Evolutionary conservation across 2,797 vertebrate species (phyloP), one percentile per base, ranked within the genome.

Genomic region (Diplodus puntazzo): DNA sequence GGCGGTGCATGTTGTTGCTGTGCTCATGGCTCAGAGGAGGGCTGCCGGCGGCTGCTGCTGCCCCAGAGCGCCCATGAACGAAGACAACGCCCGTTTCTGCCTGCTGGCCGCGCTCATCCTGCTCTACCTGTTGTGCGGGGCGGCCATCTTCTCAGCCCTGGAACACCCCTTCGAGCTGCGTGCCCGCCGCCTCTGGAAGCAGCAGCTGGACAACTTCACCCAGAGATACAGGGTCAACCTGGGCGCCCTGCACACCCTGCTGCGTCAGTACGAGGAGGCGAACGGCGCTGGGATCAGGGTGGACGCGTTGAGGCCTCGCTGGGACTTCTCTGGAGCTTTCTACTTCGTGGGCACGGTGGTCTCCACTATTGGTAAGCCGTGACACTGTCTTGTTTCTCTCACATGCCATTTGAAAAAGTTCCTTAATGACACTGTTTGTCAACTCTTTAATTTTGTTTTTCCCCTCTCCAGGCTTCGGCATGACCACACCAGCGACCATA

Each of bases 261-360:
- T 96, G 53, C 85, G 94, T 10, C 95, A 95, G 74, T 96, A 96
- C 2, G 96, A 96, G 88, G 93, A 95, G 59, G 96, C 95, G 1
- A 95, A 94, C 0, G 90, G 90, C 65, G 94, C 95, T 0, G 96
- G 96, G 12, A 94, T 96, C 83, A 71, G 95, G 39, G 94, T 95
- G 52, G 96, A 96, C 52, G 17, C 91, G 0, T 55, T 95, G 30
- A 89, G 95, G 65, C 94, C 96, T 1, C 94, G 96, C 52, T 96
- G 96, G 95, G 95, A 96, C 87, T 96, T 96, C 74, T 91, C 95
- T 20, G 96, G 96, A 64, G 95, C 95, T 2, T 96, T 96, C 77
- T 96, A 96, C 89, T 96, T 96, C 74, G 96, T 96, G 9, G 95
- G 94, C n/a, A 96, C 96, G 0, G 96, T 96, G 30, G 82, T 96